phyloP scores from a whole-genome alignment of 2,113 vertebrate species.

The Rhinichthys klamathensis region DNA sequence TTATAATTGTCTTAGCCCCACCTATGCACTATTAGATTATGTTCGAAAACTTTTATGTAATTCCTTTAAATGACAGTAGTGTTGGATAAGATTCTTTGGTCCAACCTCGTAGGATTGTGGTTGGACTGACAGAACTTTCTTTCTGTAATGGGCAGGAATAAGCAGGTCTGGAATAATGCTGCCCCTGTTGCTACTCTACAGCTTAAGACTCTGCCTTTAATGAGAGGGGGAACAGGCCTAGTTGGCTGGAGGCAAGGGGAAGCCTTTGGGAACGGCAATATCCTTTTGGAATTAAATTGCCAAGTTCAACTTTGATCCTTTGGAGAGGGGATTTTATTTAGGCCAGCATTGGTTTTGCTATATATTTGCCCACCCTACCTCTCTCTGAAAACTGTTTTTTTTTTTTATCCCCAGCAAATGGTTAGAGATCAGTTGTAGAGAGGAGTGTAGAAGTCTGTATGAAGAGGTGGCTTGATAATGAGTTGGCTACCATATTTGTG shows the following conservation, averaged over 20 bases:
- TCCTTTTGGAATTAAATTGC: conserved; percentile 55
- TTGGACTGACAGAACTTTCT: not conserved
- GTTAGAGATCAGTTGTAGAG: not conserved
- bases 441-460: not conserved
- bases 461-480: not conserved
- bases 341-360: conserved; percentile 40
- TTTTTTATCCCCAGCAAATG: not conserved
- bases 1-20: not conserved
- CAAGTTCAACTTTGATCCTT: conserved; percentile 49
- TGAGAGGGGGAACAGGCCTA: not conserved
- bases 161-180: conserved; percentile 44
- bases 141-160: conserved; percentile 16
- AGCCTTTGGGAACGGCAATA: conserved; percentile 50
- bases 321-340: conserved; percentile 36
- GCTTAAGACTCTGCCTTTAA: conserved; percentile 42
- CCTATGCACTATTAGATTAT: not conserved
- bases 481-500: conserved; percentile 14
- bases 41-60: conserved; percentile 19
- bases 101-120: not conserved
- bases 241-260: conserved; percentile 31
- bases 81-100: not conserved
- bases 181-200: conserved; percentile 39
- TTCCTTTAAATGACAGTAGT: not conserved
- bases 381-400: not conserved
- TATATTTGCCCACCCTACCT: not conserved